Base-by-base conservation (phyloP, 2,113 vertebrate species). In the Setophaga petechia region DNA sequence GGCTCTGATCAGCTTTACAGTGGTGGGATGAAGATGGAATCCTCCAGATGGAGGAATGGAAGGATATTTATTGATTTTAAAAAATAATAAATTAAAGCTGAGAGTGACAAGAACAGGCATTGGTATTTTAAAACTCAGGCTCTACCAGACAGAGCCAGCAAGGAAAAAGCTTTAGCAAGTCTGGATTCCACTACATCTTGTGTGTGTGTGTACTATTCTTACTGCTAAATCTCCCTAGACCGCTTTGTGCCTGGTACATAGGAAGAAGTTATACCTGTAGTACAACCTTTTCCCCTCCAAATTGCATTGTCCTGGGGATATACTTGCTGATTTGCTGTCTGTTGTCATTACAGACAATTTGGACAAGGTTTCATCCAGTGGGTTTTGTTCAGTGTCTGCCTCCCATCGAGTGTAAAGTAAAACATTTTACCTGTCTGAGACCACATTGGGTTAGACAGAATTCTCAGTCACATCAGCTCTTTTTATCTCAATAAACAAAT, bases 1-100 rank as follows among this genome's bases (percentile, higher is more conserved):
- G 94, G 92, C 89, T 93, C 94, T 89, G 94, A 94, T 86, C 68
- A 84, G 76, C 71, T 91, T 94, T 88, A 85, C 93, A 84, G 82
- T 44, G 62, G 21, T 90, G 75, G 89, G 84, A 83, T 93, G 91
- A 94, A 91, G 96, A 88, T 68, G 54, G 90, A 94, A 94, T 92
- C 93, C 84, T 93, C 92, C 90, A 93, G 90, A 93, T 73, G 83
- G 82, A 88, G 54, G 65, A 92, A 72, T 93, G 92, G 33, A 80
- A 47, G 83, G 54, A 81, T 94, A 94, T 96, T 96, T 95, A 96
- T 92, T 94, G 83, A 87, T 93, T 93, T 63, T 1, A 68, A 87
- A 83, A 84, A 51, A 81, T 55, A 89, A 89, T 74, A 87, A 96
- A 90, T 93, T 89, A 77, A 93, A 93, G 54, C 83, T 68, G 85